Conservation (phyloP, 92 coral and sea anemone species). For the Phenganax marumi region DNA sequence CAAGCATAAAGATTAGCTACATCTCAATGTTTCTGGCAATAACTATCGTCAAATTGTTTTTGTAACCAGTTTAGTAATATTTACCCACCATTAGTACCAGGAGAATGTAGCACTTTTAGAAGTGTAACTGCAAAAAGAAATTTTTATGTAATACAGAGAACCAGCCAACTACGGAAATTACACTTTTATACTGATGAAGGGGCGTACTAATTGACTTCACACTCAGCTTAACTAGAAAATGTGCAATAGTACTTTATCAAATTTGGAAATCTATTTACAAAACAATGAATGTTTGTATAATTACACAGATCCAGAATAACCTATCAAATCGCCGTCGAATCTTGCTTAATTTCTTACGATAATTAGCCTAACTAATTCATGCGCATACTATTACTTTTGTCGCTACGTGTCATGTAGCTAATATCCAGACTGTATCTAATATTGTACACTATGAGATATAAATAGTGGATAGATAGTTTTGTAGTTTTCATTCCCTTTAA, state of each 20-base stretch:
- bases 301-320: not conserved
- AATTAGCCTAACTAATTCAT: constrained; percentile 18
- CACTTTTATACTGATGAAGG: no score
- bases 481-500: no score
- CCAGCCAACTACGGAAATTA: not conserved
- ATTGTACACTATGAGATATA: no score
- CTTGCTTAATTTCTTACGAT: not conserved
- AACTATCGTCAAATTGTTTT: not conserved
- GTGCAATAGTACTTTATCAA: not conserved
- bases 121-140: not conserved
- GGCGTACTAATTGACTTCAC: not conserved
- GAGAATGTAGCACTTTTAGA: not conserved
- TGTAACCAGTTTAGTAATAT: not conserved
- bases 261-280: constrained; percentile 8
- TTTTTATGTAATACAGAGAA: not conserved
- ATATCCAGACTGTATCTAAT: no score
- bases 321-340: not conserved
- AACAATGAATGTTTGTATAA: constrained; percentile 10
- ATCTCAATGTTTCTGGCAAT: not conserved
- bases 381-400: not conserved
- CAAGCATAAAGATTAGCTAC: not conserved
- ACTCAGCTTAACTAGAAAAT: not conserved
- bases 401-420: not conserved
- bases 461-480: no score
- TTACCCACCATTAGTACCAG: not conserved